phyloP scores from a whole-genome alignment of 1,140 invertebrate genomes.

The Bicyclus anynana region DNA sequence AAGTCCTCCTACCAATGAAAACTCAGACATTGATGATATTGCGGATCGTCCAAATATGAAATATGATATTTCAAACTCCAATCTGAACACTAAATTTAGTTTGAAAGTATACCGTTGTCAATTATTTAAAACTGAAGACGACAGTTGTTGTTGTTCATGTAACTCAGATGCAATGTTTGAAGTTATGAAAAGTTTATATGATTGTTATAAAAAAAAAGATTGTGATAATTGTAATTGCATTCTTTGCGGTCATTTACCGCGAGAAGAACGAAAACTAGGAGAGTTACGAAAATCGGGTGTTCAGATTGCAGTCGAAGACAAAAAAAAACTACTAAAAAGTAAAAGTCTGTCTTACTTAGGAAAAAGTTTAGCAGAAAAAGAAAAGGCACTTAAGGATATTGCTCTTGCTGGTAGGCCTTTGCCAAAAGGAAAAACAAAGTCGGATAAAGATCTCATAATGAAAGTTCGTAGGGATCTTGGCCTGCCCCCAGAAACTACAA shows the following conservation, averaged over 20 bases:
- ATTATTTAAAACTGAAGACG: slow-evolving; percentile 38
- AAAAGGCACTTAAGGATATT: slow-evolving; percentile 34
- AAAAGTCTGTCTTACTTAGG: slow-evolving; percentile 18
- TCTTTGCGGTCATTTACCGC: slow-evolving; percentile 45
- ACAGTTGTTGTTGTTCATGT: slow-evolving; percentile 52
- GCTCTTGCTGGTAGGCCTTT: slow-evolving; percentile 25
- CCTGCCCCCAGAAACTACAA: slow-evolving; percentile 18
- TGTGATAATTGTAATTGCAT: slow-evolving; percentile 58
- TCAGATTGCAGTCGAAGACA: background rate
- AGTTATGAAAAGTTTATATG: slow-evolving; percentile 59
- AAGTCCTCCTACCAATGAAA: background rate
- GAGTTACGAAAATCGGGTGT: slow-evolving; percentile 36
- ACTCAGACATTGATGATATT: background rate
- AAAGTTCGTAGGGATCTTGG: slow-evolving; percentile 24
- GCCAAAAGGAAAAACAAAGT: slow-evolving; percentile 31
- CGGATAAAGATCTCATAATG: slow-evolving; percentile 32
- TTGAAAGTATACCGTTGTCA: slow-evolving; percentile 50
- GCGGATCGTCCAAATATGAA: background rate
- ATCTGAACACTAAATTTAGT: slow-evolving; percentile 1
- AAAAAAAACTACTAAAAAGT: slow-evolving; percentile 8
- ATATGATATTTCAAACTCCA: background rate
- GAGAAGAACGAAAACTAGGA: slow-evolving; percentile 37
- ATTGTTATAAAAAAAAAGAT: slow-evolving; percentile 61
- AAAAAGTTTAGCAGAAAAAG: slow-evolving; percentile 30
- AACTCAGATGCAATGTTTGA: slow-evolving; percentile 62